A percentile compares a stretch with the other conserved stretches of the same genome.
phyloP scores from a whole-genome alignment of 2,113 vertebrate species.

The Argyrosomus japonicus region DNA sequence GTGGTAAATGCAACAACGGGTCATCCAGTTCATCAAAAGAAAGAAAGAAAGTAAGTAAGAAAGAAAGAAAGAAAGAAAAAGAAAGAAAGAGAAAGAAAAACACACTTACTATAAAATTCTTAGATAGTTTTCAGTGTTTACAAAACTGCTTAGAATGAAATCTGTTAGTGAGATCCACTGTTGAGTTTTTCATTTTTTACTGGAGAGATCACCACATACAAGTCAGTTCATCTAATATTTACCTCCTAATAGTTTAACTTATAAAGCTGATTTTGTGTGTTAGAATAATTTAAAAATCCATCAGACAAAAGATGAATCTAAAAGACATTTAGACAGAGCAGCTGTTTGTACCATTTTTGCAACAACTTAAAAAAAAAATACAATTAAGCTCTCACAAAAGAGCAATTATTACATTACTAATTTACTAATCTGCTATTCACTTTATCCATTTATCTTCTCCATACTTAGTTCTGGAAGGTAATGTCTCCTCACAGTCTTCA shows the following conservation, averaged over 20 bases:
- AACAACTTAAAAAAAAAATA: not conserved
- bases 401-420: too few relatives aligned
- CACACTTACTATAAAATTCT: not conserved
- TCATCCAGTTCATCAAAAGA: not conserved
- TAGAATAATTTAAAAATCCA: not conserved
- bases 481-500: not conserved
- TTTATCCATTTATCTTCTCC: not conserved
- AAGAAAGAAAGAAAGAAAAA: not conserved
- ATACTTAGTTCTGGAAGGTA: constrained; percentile 3
- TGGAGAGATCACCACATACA: too few relatives aligned
- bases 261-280: not conserved
- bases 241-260: not conserved
- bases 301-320: not conserved
- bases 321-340: not conserved
- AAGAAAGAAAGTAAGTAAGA: not conserved
- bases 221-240: not conserved
- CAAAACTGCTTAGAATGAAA: not conserved
- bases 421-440: not conserved
- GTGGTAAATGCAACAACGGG: not conserved
- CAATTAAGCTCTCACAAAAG: not conserved
- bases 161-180: not conserved
- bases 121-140: not conserved
- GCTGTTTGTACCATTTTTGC: not conserved
- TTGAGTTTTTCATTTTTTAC: not conserved
- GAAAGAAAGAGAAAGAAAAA: not conserved